Conservation (phyloP, 2,113 vertebrate genomes). For the Osmerus eperlanus region DNA sequence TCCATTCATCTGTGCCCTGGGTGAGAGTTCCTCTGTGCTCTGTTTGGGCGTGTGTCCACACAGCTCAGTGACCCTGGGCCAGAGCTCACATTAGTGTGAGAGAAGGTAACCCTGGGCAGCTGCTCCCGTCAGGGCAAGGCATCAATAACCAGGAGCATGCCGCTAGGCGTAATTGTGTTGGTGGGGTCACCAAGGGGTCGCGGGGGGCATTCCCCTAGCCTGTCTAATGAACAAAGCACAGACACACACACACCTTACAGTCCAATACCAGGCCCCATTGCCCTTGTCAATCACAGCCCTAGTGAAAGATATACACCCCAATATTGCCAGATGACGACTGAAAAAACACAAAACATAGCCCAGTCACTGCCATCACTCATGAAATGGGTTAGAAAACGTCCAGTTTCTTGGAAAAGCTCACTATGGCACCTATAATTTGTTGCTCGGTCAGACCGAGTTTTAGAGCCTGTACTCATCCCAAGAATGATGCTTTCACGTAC, state of each 20-base stretch:
- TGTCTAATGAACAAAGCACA: conserved; percentile 72
- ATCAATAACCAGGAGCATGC: conserved; percentile 69
- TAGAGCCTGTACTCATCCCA: background rate
- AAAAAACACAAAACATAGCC: conserved; percentile 19
- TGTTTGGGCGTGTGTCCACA: conserved; percentile 33
- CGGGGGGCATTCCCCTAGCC: conserved; percentile 64
- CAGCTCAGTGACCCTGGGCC: conserved; percentile 34
- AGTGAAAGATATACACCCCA: conserved; percentile 45
- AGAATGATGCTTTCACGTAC: background rate
- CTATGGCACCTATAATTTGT: too few relatives aligned
- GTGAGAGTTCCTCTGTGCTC: conserved; percentile 11
- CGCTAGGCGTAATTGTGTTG: conserved; percentile 70
- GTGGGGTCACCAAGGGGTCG: conserved; percentile 70
- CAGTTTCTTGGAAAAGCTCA: conserved; percentile 6
- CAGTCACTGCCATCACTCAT: conserved; percentile 16
- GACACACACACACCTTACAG: conserved; percentile 49
- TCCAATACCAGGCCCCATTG: conserved; percentile 75
- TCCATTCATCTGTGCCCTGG: too few relatives aligned
- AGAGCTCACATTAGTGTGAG: conserved; percentile 51
- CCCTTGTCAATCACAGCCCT: conserved; percentile 65
- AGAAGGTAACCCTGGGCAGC: conserved; percentile 53
- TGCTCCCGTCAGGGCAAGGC: conserved; percentile 62
- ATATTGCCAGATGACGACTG: conserved; percentile 27
- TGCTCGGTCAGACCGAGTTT: too few relatives aligned
- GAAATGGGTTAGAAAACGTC: conserved; percentile 29